A percentile compares a stretch with the other conserved stretches of the same genome.
Evolutionary conservation across 2,888 invertebrate genomes (phyloP).

Genomic region (Eurois occulta): DNA sequence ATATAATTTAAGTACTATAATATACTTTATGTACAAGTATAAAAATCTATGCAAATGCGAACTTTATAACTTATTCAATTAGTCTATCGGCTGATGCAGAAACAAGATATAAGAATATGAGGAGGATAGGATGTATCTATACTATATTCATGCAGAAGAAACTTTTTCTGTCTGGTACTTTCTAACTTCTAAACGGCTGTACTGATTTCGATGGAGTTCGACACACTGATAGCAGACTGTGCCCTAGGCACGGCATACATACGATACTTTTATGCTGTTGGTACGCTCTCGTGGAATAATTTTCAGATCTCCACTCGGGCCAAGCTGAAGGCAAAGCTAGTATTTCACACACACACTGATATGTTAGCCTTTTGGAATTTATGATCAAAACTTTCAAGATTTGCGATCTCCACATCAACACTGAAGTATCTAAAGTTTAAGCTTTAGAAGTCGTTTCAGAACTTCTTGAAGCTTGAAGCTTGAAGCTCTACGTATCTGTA

Average conservation of each 20-base stretch:
- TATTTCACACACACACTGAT: background rate
- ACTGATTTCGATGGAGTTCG: background rate
- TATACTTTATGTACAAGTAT: background rate
- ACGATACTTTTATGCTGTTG: background rate
- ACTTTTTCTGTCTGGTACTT: background rate
- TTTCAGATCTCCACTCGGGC: background rate
- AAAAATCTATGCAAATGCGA: background rate
- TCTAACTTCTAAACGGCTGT: background rate
- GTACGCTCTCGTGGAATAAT: background rate
- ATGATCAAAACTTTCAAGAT: constrained; percentile 4
- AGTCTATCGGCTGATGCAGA: background rate
- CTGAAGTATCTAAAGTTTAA: constrained; percentile 13
- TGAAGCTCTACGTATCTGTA: background rate
- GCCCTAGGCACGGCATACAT: background rate
- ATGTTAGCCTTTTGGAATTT: background rate
- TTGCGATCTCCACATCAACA: constrained; percentile 3
- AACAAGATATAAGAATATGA: too few species aligned
- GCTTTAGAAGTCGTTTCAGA: constrained; percentile 1
- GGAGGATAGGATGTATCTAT: background rate
- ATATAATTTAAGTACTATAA: too few species aligned
- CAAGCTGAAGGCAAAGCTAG: background rate
- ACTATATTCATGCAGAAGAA: background rate
- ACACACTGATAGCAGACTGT: background rate
- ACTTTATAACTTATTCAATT: background rate
- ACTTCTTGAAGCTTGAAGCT: background rate